Base-by-base conservation (phyloP, 1,140 invertebrate genomes). In the Frieseomelitta varia region DNA sequence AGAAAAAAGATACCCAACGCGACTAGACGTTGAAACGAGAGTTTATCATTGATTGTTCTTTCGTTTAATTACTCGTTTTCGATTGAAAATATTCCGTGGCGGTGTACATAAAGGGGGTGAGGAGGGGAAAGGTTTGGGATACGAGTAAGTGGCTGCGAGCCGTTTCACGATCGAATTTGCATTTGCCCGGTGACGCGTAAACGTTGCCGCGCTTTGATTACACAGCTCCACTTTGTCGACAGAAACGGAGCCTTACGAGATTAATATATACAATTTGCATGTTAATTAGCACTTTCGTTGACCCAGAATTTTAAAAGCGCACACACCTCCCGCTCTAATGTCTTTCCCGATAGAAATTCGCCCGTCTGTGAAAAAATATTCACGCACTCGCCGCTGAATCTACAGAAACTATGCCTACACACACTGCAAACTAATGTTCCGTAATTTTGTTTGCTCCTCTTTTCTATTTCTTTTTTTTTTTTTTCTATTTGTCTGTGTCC, bases 251-350 rank as follows among this genome's bases (percentile, higher is more conserved):
- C 30, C 74, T 83, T 69, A 39, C 39, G 51, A 68, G 74, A 83
- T 83, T 83, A 83, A 68, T 83, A 69, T 55, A n/a, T 69, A 58
- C 53, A 83, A 83, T 83, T 83, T 83, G 61, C 80, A 82, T 69
- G 34, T 77, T 83, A 83, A 83, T 83, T 77, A 78, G 74, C 30
- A 77, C 63, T 83, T 78, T 82, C 63, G 65, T 55, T 83, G 71
- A 82, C 73, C 72, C 58, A 82, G 73, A 82, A 67, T 56, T 53
- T 47, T 65, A 68, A 82, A 82, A 34, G 39, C 79, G 21, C 14
- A 11, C 39, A 34, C 68, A 21, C 19, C 3, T 30, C 11, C 67
- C 1, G 24, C 58, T 65, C 58, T 81, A 81, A 81, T 81, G 61
- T 81, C 80, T 81, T 75, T 81, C 47, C 80, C 71, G 80, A 81